Evolutionary conservation across 2,888 invertebrate genomes (phyloP).

Genomic region (Linnaemya tessellans): DNA sequence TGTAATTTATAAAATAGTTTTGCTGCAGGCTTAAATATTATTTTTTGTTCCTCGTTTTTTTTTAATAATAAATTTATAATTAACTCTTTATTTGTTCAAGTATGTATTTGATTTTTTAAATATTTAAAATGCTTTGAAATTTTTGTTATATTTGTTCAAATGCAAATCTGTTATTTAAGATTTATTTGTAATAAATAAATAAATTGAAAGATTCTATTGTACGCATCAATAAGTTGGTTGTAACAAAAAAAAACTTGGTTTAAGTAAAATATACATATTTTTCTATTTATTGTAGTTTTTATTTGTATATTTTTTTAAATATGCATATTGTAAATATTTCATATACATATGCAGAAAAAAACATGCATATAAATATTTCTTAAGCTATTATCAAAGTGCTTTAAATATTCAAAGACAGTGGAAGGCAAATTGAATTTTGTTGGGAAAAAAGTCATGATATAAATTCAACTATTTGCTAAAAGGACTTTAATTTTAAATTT

Average conservation of each 20-base stretch:
- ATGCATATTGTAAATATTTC: conserved; percentile 26
- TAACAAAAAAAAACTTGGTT: conserved; percentile 43
- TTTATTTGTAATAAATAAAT: conserved; percentile 58
- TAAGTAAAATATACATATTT: conserved; percentile 41
- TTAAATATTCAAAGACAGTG: not conserved
- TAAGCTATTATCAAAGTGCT: conserved; percentile 1
- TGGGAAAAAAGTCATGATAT: too few relatives aligned
- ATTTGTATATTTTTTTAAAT: not conserved
- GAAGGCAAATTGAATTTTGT: not conserved
- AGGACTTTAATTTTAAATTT: too few relatives aligned
- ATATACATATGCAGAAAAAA: not conserved
- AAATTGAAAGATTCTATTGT: conserved; percentile 43
- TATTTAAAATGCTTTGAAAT: conserved; percentile 48
- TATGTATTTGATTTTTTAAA: conserved; percentile 4
- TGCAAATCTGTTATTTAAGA: conserved; percentile 58
- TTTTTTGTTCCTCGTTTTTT: conserved; percentile 18
- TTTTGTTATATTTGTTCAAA: conserved; percentile 49
- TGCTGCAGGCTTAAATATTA: conserved; percentile 26
- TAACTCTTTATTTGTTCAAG: conserved; percentile 50
- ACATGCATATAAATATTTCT: not conserved
- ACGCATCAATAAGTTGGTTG: conserved; percentile 56
- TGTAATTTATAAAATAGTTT: conserved; percentile 47
- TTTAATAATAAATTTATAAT: conserved; percentile 57
- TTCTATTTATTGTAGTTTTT: conserved; percentile 3
- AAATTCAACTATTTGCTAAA: too few relatives aligned